Conservation (phyloP, 2,113 vertebrate genomes). For the Caretta caretta region DNA sequence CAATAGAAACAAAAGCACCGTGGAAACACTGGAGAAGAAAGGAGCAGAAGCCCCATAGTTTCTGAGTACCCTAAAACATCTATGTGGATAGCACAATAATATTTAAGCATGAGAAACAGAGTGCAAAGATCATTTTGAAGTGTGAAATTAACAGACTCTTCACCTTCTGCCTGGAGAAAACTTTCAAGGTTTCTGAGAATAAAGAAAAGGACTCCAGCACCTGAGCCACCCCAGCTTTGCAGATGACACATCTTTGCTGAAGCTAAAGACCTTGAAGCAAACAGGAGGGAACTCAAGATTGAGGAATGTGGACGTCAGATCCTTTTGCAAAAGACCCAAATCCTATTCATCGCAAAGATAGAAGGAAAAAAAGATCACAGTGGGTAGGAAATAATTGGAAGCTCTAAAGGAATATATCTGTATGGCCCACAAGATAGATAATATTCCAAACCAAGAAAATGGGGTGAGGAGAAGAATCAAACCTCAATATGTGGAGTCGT, state of each 20-base stretch:
- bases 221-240: constrained; percentile 71
- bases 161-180: constrained; percentile 76
- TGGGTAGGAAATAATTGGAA: constrained; percentile 17
- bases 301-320: constrained; percentile 46
- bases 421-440: not conserved
- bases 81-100: constrained; percentile 50
- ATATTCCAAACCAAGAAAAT: not conserved
- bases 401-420: rapidly evolving
- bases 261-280: constrained; percentile 79
- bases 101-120: constrained; percentile 73
- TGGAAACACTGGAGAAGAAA: constrained; percentile 52
- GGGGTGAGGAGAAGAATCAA: not conserved
- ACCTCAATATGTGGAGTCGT: not conserved
- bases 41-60: constrained; percentile 51
- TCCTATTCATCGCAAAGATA: constrained; percentile 72
- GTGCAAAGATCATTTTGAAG: constrained; percentile 80
- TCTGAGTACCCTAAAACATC: constrained; percentile 55
- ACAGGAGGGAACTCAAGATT: constrained; percentile 53
- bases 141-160: constrained; percentile 82
- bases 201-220: constrained; percentile 80
- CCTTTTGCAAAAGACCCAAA: constrained; percentile 71
- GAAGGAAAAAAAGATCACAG: constrained; percentile 54
- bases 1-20: constrained; percentile 68
- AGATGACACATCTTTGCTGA: constrained; percentile 62
- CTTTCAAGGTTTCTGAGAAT: constrained; percentile 81